phyloP scores from a whole-genome alignment of 2,888 invertebrate genomes.

The Neria commutata region DNA sequence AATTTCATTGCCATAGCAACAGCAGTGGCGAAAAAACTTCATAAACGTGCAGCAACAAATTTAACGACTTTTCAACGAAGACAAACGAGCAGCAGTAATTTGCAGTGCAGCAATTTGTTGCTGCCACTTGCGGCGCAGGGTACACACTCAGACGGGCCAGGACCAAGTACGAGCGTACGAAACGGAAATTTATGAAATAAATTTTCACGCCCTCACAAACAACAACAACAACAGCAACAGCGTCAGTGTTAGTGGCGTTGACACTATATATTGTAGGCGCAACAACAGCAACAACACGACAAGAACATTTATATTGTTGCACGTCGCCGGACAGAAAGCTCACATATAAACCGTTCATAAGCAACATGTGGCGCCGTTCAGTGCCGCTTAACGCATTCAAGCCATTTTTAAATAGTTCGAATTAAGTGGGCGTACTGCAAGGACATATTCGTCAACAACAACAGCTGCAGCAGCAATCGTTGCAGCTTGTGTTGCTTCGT shows the following conservation, averaged over 20 bases:
- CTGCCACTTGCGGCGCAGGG: background rate
- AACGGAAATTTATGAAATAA: conserved; percentile 2
- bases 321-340: background rate
- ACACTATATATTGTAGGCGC: background rate
- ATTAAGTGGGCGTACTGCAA: background rate
- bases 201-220: background rate
- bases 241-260: background rate
- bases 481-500: background rate
- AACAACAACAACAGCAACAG: background rate
- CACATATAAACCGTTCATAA: too few species aligned
- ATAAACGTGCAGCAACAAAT: background rate
- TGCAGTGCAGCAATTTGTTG: background rate
- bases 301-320: background rate
- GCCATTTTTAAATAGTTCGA: too few species aligned
- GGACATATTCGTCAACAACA: background rate
- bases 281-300: background rate
- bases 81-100: background rate
- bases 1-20: background rate
- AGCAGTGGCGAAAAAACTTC: background rate
- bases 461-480: background rate
- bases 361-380: too few species aligned
- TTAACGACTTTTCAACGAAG: background rate
- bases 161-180: background rate
- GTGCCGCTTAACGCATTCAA: too few species aligned
- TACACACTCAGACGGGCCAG: background rate